Percentiles rank a stretch among this genome's conserved stretches.
These are phyloP conservation scores for Spea hammondii DNA, from an alignment of 2,797 vertebrate genomes.

Conservation along the genomic window DNA sequence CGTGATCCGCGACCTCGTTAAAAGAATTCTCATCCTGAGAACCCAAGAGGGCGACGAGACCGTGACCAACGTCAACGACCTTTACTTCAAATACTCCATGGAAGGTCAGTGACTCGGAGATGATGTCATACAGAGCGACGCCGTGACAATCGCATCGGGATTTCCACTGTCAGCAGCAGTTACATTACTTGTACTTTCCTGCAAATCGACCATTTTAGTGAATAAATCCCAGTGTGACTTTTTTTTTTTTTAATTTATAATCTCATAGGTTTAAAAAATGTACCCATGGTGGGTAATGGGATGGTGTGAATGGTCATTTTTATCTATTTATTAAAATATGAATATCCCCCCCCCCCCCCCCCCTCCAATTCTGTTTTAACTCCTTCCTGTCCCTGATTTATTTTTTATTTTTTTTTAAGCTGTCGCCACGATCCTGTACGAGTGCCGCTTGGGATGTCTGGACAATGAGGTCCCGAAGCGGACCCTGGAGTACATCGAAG, in stretches of 20 bases:
- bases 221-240: too few species aligned
- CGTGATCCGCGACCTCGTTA: slow-evolving; percentile 82
- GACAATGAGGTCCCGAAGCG: slow-evolving; percentile 76
- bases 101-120: slow-evolving; percentile 73
- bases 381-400: not conserved
- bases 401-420: slow-evolving; percentile 61
- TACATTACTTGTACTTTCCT: too few species aligned
- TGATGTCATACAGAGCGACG: too few species aligned
- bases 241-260: too few species aligned
- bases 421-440: slow-evolving; percentile 84
- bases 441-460: slow-evolving; percentile 84
- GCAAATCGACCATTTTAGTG: too few species aligned
- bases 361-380: too few species aligned
- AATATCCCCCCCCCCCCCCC: too few species aligned
- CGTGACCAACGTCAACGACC: slow-evolving; percentile 81
- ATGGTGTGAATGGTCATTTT: not conserved
- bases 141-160: too few species aligned
- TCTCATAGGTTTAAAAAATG: too few species aligned
- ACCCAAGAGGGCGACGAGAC: slow-evolving; percentile 72
- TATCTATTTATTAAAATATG: not conserved
- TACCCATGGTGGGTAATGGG: too few species aligned
- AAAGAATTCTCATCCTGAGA: slow-evolving; percentile 72
- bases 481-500: slow-evolving; percentile 84
- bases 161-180: too few species aligned
- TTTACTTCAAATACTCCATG: slow-evolving; percentile 96